Evolutionary conservation across 2,888 invertebrate species (phyloP).

Genomic region (Eugnorisma glareosa): DNA sequence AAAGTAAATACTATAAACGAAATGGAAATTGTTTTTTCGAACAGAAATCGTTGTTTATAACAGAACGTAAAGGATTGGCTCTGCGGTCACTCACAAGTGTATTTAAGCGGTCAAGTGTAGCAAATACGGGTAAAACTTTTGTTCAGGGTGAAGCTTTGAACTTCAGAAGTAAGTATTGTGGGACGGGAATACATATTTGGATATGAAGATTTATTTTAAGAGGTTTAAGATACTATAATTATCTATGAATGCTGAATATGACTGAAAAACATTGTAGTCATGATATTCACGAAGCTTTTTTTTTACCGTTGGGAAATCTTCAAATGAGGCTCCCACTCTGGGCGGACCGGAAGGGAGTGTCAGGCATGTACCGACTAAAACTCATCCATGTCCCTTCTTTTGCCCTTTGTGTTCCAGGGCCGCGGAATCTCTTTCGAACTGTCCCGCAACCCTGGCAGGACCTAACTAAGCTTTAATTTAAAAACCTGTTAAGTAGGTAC

Average conservation of each 20-base stretch:
- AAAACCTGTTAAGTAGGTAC: background rate
- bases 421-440: no score
- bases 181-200: background rate
- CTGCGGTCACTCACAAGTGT: slow-evolving; percentile 28
- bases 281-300: background rate
- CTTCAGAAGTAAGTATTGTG: background rate
- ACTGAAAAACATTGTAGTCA: background rate
- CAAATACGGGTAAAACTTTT: slow-evolving; percentile 17
- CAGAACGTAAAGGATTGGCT: slow-evolving; percentile 19
- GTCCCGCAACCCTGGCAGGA: no score
- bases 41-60: slow-evolving; percentile 11
- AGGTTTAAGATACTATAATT: no score
- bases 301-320: no score
- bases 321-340: no score
- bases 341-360: no score
- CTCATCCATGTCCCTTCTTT: no score
- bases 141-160: slow-evolving; percentile 2
- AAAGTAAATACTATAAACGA: slow-evolving; percentile 7
- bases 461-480: background rate
- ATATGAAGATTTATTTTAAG: no score
- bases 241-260: no score
- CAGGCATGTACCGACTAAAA: no score
- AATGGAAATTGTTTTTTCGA: slow-evolving; percentile 14
- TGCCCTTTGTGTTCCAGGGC: no score
- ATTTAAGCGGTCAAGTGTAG: slow-evolving; percentile 2